phyloP scores from a whole-genome alignment of 2,797 vertebrate species.

The Xenops minutus region DNA sequence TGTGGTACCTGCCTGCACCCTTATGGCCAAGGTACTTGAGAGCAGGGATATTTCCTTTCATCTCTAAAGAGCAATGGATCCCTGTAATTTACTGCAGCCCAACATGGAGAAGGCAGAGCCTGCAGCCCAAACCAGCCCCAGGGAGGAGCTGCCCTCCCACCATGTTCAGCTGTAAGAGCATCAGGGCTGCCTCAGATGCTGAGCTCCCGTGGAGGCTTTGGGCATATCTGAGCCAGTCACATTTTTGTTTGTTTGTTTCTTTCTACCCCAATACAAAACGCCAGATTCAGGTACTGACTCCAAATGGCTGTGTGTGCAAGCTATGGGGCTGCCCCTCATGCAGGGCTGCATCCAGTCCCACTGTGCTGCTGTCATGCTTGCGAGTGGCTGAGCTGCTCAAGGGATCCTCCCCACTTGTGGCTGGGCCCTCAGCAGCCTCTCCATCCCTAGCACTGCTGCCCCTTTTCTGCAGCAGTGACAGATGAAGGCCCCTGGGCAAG shows the following conservation, averaged over 20 bases:
- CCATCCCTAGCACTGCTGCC: not conserved
- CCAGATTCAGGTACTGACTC: not conserved
- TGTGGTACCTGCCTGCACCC: not conserved
- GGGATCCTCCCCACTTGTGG: not conserved
- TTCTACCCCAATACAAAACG: not conserved
- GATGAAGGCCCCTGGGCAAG: not conserved
- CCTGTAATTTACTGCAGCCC: not conserved
- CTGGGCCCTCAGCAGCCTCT: not conserved
- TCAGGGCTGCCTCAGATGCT: not conserved
- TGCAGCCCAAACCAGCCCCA: not conserved
- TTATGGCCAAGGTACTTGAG: not conserved
- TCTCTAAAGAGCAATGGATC: rapidly evolving
- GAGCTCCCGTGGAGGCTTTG: rapidly evolving
- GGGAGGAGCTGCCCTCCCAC: not conserved
- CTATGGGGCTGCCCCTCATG: rapidly evolving
- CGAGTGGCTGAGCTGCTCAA: rapidly evolving
- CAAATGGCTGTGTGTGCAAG: rapidly evolving
- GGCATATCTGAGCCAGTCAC: not conserved
- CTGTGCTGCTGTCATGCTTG: rapidly evolving
- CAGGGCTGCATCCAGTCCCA: not conserved
- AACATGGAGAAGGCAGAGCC: rapidly evolving
- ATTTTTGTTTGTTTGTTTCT: too few species aligned
- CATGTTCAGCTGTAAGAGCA: not conserved
- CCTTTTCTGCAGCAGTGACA: not conserved
- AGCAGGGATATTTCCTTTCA: not conserved